Conservation (phyloP, 2,113 vertebrate genomes). For the Tricholaema leucomelas region DNA sequence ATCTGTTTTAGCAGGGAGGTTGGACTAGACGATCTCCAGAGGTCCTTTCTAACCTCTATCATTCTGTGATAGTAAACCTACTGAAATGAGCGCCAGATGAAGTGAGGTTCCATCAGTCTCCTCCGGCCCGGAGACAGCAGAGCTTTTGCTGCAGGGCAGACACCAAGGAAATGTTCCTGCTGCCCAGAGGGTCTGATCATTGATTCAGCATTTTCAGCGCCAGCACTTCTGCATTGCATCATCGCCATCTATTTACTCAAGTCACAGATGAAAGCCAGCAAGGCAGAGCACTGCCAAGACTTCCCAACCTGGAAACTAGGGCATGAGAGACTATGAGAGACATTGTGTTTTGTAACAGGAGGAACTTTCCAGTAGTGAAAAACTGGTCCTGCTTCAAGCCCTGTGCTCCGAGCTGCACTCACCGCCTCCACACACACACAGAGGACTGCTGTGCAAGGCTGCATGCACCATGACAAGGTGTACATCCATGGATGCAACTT, state of each 20-base stretch:
- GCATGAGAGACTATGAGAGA: background rate
- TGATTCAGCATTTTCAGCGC: background rate
- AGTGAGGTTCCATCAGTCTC: background rate
- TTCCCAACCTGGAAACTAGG: background rate
- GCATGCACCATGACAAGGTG: background rate
- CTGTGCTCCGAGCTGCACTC: background rate
- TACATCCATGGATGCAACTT: background rate
- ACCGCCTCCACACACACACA: rapidly evolving
- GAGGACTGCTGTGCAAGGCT: rapidly evolving
- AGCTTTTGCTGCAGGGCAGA: background rate
- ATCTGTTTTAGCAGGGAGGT: too few relatives aligned
- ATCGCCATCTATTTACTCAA: background rate
- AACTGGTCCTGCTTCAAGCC: too few relatives aligned
- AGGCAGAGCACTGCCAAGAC: background rate
- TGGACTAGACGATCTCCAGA: too few relatives aligned
- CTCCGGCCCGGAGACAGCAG: rapidly evolving
- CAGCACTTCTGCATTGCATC: background rate
- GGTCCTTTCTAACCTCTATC: too few relatives aligned
- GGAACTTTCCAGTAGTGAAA: background rate
- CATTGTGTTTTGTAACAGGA: background rate
- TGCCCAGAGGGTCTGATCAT: background rate
- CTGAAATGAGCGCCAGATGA: rapidly evolving
- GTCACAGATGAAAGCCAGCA: background rate
- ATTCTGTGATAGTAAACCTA: background rate
- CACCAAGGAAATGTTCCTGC: background rate